Conservation (phyloP, 2,888 invertebrate species). For the Helleia helle region DNA sequence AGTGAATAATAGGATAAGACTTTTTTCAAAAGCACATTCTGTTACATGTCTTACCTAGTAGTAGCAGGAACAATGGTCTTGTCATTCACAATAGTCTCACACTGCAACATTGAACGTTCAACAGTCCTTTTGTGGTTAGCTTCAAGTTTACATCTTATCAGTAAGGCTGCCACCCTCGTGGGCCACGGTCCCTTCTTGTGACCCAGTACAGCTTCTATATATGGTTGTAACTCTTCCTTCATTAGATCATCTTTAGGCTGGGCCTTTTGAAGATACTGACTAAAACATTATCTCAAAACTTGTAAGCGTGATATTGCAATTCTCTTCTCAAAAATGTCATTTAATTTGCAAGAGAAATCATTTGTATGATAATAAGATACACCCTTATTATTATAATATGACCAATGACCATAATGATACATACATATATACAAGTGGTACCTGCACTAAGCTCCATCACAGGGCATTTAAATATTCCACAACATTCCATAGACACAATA, state of each 20-base stretch:
- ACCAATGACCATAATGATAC: too few species aligned
- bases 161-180: slow-evolving; percentile 81
- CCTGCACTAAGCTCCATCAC: too few species aligned
- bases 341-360: too few species aligned
- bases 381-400: too few species aligned
- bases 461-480: too few species aligned
- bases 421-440: too few species aligned
- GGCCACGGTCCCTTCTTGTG: slow-evolving; percentile 83
- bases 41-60: slow-evolving; percentile 42
- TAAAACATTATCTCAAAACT: slow-evolving; percentile 53
- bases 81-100: slow-evolving; percentile 83
- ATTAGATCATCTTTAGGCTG: slow-evolving; percentile 86
- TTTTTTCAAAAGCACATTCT: too few species aligned
- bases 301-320: too few species aligned
- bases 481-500: too few species aligned
- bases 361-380: too few species aligned
- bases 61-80: slow-evolving; percentile 37
- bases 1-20: too few species aligned
- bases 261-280: slow-evolving; percentile 81
- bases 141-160: slow-evolving; percentile 85
- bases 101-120: slow-evolving; percentile 90
- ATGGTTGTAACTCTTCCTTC: slow-evolving; percentile 87
- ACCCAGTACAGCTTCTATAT: slow-evolving; percentile 76
- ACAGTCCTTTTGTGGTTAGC: slow-evolving; percentile 84
- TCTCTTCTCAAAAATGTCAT: too few species aligned